Evolutionary conservation across 2,888 invertebrate genomes (phyloP).

Genomic region (Ophion obscuratus): DNA sequence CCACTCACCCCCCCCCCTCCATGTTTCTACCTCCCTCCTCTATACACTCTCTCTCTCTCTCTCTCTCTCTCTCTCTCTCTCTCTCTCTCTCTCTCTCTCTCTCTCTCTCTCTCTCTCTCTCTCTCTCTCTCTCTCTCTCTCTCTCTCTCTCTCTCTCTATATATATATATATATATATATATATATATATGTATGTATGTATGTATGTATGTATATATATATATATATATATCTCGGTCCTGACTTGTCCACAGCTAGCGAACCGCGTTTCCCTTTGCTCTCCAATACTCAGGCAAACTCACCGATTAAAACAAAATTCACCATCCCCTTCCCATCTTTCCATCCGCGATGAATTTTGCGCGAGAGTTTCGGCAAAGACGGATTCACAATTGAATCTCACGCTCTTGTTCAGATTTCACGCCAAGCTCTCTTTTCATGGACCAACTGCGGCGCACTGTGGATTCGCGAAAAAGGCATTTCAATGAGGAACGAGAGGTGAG

Average conservation of each 20-base stretch:
- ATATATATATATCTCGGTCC: too few species aligned
- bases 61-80: conserved; percentile 2
- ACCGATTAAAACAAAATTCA: conserved; percentile 12
- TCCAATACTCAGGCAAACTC: not conserved
- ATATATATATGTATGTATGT: too few species aligned
- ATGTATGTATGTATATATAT: too few species aligned
- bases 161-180: too few species aligned
- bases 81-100: too few species aligned
- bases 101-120: too few species aligned
- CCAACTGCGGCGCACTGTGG: not conserved
- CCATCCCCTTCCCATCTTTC: not conserved
- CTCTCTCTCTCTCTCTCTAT: too few species aligned
- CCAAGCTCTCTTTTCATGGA: not conserved
- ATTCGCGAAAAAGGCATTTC: not conserved
- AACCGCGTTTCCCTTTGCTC: not conserved
- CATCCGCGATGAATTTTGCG: not conserved
- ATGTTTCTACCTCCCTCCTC: conserved; percentile 16
- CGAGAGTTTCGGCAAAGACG: not conserved
- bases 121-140: too few species aligned
- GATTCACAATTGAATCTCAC: not conserved
- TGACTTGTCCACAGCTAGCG: not conserved
- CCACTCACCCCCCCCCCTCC: conserved; percentile 33
- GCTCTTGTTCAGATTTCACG: too few species aligned
- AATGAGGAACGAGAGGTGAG: not conserved
- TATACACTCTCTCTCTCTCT: not conserved